Conservation (phyloP, 2,797 vertebrate species). For the Heliangelus exortis region DNA sequence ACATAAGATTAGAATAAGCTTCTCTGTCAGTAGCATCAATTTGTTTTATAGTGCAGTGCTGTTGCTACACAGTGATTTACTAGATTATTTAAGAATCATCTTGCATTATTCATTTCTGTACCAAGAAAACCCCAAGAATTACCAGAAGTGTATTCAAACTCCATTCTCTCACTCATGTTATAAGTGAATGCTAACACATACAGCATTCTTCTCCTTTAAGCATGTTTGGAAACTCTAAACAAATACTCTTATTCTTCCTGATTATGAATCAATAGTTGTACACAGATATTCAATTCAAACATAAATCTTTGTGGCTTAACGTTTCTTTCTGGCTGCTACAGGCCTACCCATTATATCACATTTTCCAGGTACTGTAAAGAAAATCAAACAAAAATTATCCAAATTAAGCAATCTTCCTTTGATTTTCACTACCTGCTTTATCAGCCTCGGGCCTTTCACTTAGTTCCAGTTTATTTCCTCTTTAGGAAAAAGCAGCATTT, state of each 20-base stretch:
- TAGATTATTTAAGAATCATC: background rate
- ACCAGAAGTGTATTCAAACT: background rate
- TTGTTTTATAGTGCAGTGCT: background rate
- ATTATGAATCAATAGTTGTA: background rate
- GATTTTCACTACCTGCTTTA: background rate
- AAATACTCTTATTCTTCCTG: background rate
- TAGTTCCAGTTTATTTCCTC: background rate
- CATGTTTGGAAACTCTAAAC: background rate
- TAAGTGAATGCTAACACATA: background rate
- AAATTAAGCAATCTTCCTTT: background rate
- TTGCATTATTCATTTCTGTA: background rate
- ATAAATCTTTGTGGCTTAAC: background rate
- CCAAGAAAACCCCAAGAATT: background rate
- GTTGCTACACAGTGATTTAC: background rate
- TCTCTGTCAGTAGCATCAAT: background rate
- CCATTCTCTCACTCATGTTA: background rate
- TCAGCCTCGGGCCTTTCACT: background rate
- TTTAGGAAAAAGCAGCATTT: background rate
- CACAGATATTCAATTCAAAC: background rate
- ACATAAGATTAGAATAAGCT: background rate
- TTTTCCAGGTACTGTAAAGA: background rate
- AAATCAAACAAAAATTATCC: background rate
- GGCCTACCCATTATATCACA: background rate
- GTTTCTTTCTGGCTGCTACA: background rate
- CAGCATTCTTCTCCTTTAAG: background rate